Evolutionary conservation across 2,797 vertebrate genomes (phyloP).

Genomic region (Scyliorhinus canicula): DNA sequence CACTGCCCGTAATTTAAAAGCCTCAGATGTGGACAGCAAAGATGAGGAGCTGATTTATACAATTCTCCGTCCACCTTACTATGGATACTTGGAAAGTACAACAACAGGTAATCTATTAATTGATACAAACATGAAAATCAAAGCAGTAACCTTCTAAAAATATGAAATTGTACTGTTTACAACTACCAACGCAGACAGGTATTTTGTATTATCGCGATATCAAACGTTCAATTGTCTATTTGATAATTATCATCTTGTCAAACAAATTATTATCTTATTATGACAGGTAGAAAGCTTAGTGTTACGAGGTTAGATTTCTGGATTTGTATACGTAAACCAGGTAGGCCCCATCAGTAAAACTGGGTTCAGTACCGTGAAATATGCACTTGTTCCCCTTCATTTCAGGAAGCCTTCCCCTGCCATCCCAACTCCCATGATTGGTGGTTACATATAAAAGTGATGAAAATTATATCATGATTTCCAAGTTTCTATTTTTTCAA

Average conservation of each 20-base stretch:
- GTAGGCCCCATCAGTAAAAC: not conserved
- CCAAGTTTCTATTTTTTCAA: not conserved
- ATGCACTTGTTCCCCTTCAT: not conserved
- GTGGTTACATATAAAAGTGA: not conserved
- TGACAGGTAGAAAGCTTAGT: not conserved
- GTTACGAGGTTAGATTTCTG: not conserved
- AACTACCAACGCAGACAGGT: not conserved
- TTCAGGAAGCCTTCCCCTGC: not conserved
- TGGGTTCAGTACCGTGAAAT: not conserved
- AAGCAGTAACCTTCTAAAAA: not conserved
- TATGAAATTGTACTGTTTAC: not conserved
- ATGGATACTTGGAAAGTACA: conserved; percentile 60
- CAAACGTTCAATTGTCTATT: not conserved
- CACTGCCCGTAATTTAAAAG: conserved; percentile 53
- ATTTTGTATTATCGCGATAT: not conserved
- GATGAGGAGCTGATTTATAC: conserved; percentile 56
- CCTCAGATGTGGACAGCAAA: conserved; percentile 51
- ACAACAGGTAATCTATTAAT: not conserved
- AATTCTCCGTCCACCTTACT: conserved; percentile 53
- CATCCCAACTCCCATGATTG: not conserved
- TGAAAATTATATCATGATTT: not conserved
- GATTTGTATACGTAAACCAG: not conserved
- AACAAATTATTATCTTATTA: not conserved
- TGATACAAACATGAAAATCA: not conserved
- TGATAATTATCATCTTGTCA: not conserved